phyloP scores from a whole-genome alignment of 2,797 vertebrate genomes.

The Acrossocheilus fasciatus region DNA sequence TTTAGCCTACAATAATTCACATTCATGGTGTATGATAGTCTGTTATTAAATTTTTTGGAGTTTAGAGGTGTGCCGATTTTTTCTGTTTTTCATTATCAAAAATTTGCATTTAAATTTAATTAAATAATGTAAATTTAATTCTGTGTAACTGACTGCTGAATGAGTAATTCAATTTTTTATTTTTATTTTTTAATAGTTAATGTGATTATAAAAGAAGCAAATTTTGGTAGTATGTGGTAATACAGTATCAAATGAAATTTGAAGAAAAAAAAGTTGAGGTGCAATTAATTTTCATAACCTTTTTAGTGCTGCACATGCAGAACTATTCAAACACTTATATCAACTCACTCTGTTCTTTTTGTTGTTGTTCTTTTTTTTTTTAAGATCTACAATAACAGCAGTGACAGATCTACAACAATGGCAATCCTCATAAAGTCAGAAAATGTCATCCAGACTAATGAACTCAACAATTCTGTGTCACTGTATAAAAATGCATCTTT shows the following conservation, averaged over 20 bases:
- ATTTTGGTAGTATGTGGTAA: not conserved
- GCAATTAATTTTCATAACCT: not conserved
- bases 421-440: slow-evolving; percentile 4
- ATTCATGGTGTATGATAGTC: too few species aligned
- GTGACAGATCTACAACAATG: not conserved
- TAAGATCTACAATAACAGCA: slow-evolving; percentile 2
- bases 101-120: not conserved
- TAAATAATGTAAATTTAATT: too few species aligned
- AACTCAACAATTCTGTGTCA: not conserved
- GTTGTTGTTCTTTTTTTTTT: not conserved
- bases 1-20: too few species aligned
- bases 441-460: not conserved
- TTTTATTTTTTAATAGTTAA: not conserved
- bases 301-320: not conserved
- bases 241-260: not conserved
- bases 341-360: not conserved
- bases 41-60: too few species aligned
- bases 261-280: not conserved
- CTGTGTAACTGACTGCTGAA: not conserved
- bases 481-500: slow-evolving; percentile 59
- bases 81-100: not conserved
- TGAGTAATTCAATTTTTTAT: not conserved
- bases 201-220: not conserved
- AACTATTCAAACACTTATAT: not conserved
- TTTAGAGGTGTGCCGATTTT: too few species aligned